These are phyloP conservation scores for Leucopternis melanops DNA, from an alignment of 2,113 vertebrate species.

Conservation along the genomic window DNA sequence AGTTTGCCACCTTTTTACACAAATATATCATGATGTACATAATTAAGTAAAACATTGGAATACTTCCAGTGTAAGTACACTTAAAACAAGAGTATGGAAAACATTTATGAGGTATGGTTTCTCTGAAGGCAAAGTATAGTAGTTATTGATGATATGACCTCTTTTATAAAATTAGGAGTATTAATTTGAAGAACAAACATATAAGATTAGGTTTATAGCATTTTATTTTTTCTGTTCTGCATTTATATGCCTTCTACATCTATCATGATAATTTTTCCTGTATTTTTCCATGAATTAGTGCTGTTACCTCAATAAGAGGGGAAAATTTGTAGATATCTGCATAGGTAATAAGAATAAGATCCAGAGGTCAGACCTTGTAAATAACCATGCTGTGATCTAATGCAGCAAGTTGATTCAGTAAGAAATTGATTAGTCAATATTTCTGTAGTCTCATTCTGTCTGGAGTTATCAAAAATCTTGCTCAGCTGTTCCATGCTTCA, in stretches of 20 bases:
- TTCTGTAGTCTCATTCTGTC: slow-evolving; percentile 2
- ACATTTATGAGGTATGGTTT: neutral
- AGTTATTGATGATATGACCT: neutral
- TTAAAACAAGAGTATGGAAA: neutral
- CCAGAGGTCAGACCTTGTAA: neutral
- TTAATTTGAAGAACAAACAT: neutral
- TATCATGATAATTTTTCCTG: neutral
- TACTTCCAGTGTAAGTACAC: neutral
- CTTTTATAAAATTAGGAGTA: neutral
- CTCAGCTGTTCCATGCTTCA: neutral
- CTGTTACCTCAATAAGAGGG: neutral
- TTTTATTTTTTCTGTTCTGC: neutral
- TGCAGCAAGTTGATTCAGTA: neutral
- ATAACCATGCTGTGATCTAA: neutral
- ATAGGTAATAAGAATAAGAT: neutral
- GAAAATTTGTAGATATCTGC: neutral
- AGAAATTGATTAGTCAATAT: slow-evolving; percentile 22
- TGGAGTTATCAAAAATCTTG: slow-evolving; percentile 7
- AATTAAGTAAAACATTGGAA: neutral
- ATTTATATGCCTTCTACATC: neutral
- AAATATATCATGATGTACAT: neutral
- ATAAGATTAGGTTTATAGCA: neutral
- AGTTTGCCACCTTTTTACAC: neutral
- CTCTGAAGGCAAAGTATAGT: neutral
- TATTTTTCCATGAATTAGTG: neutral